These are phyloP conservation scores for Catharus fuscescens DNA, from an alignment of 2,113 vertebrate species.

Conservation along the genomic window DNA sequence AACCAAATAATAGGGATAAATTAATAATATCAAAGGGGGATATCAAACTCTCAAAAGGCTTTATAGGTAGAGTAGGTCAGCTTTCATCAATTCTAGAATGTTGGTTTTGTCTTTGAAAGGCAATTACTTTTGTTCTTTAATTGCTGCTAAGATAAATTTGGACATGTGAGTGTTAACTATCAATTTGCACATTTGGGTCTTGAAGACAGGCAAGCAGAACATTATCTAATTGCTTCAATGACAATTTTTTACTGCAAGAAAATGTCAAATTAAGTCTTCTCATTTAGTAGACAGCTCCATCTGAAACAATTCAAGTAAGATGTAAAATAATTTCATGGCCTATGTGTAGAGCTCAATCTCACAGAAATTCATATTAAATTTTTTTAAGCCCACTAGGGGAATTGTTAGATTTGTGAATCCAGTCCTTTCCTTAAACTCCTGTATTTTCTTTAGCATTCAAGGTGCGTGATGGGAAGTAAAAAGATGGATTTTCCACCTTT, in stretches of 20 bases:
- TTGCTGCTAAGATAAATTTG: background rate
- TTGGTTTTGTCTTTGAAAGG: background rate
- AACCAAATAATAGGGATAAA: background rate
- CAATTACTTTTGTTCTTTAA: background rate
- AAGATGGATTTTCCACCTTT: background rate
- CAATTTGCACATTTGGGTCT: background rate
- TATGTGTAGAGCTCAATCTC: background rate
- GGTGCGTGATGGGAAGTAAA: background rate
- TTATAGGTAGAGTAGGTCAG: background rate
- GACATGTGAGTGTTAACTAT: background rate
- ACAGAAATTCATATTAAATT: background rate
- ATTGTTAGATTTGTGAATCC: background rate
- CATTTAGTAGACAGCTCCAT: background rate
- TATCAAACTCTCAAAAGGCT: background rate
- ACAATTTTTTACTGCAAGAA: background rate
- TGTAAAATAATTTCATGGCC: background rate
- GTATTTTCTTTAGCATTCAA: background rate
- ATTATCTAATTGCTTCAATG: background rate
- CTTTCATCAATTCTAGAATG: background rate
- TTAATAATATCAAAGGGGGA: background rate
- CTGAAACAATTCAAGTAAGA: background rate
- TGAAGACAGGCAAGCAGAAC: background rate
- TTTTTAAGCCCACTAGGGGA: background rate
- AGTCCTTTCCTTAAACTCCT: background rate
- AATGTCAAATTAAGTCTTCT: background rate